Evolutionary conservation across 2,113 vertebrate species (phyloP), one percentile per base, ranked within the genome.

Genomic region (Morone chrysops): DNA sequence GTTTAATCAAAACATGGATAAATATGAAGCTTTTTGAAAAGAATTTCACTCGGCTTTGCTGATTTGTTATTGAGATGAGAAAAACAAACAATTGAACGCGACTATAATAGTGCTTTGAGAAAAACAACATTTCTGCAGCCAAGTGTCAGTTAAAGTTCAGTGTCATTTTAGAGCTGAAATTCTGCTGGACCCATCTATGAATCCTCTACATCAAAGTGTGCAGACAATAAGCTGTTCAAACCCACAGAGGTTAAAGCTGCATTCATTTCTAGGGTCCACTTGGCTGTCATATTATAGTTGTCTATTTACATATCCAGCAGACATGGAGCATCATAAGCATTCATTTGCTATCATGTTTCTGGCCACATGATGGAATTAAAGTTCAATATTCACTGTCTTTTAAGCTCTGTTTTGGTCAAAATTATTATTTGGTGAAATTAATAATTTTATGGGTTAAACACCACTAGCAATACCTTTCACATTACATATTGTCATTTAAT

Each of bases 1-100:
- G 70, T 51, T 79, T 36, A 70, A 84, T 91, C 81, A 83, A 83
- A 84, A 74, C 67, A 53, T 17, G 41, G 25, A 62, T 84, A 67
- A 78, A 81, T 77, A 51, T 63, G 22, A 62, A n/a, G 17, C 22
- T 54, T 75, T 80, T 54, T 84, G 11, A 83, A 77, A 66, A 40
- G 11, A 57, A 43, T 62, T 76, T 70, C 53, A 48, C 13, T 31
- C 10, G 1, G 5, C 51, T 51, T 75, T 47, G 41, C 41, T 73
- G 47, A 81, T 91, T 82, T 83, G 57, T 78, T 63, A 75, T 51
- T 75, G 62, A 53, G 60, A 77, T 59, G 51, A 77, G 16, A 68
- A 59, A 65, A 79, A 59, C 18, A 69, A 70, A 68, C 56, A 47
- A 17, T 54, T n/a, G 25, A n/a, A 16, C 10, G 7, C 2, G 2